Conservation (phyloP, 2,797 vertebrate species). For the Periophthalmus magnuspinnatus region DNA sequence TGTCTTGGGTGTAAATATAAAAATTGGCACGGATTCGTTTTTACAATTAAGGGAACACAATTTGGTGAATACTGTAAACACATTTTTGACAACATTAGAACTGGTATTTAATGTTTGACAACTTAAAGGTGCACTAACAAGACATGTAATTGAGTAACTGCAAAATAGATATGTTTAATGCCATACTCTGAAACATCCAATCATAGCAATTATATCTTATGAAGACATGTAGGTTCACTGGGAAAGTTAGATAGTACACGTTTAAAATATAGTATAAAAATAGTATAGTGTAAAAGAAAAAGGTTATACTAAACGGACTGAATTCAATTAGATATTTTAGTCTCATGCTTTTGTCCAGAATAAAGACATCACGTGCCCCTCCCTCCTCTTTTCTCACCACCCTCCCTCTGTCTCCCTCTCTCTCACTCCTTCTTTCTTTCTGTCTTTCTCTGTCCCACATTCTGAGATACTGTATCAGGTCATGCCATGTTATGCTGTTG, state of each 20-base stretch:
- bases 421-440: background rate
- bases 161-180: too few relatives aligned
- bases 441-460: background rate
- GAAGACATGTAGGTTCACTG: too few relatives aligned
- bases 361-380: background rate
- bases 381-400: background rate
- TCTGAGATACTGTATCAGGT: slow-evolving; percentile 22
- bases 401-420: background rate
- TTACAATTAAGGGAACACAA: background rate
- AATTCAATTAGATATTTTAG: too few relatives aligned
- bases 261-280: too few relatives aligned
- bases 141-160: too few relatives aligned
- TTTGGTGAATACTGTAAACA: background rate
- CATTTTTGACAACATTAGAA: background rate
- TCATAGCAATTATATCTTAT: too few relatives aligned
- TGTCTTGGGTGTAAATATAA: background rate
- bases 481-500: slow-evolving; percentile 29
- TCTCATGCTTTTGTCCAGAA: background rate
- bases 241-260: too few relatives aligned
- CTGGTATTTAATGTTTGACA: background rate
- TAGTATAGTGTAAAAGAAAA: too few relatives aligned
- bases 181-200: too few relatives aligned
- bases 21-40: background rate
- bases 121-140: too few relatives aligned
- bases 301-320: too few relatives aligned